Percentiles rank a stretch among this genome's conserved stretches.
phyloP scores from a whole-genome alignment of 2,888 invertebrate genomes.

The Pristionchus entomophagus region DNA sequence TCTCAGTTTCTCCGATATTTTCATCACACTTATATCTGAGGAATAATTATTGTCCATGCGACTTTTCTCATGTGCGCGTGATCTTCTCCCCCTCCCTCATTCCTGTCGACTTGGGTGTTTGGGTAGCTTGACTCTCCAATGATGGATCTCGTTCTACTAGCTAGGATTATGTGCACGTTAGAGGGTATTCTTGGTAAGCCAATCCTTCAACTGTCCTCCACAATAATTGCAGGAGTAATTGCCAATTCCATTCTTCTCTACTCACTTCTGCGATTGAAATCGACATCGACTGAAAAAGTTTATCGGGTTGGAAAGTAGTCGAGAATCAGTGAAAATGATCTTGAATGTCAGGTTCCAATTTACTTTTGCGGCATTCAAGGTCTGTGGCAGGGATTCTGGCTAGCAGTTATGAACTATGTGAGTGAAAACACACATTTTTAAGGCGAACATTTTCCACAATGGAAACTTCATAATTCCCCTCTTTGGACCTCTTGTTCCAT shows the following conservation, averaged over 20 bases:
- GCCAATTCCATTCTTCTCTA: not conserved
- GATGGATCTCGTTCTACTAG: not conserved
- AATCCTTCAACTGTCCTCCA: no score
- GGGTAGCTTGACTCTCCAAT: not conserved
- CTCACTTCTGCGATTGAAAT: not conserved
- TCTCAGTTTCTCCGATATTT: not conserved
- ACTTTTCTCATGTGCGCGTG: not conserved
- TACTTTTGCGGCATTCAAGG: not conserved
- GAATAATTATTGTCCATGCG: not conserved
- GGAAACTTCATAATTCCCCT: not conserved
- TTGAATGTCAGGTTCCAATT: not conserved
- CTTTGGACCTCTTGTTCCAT: not conserved
- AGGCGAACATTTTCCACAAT: not conserved
- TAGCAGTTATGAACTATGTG: not conserved
- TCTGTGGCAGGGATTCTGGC: not conserved
- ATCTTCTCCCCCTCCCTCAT: not conserved
- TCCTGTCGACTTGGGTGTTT: not conserved
- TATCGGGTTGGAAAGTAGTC: not conserved
- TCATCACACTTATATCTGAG: not conserved
- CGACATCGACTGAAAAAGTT: not conserved
- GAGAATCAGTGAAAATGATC: no score
- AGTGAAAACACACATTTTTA: no score
- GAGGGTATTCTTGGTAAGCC: not conserved
- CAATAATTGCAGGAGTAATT: not conserved
- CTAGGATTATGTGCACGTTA: not conserved